phyloP scores from a whole-genome alignment of 1,140 invertebrate species.

The Brachionus manjavacas region DNA sequence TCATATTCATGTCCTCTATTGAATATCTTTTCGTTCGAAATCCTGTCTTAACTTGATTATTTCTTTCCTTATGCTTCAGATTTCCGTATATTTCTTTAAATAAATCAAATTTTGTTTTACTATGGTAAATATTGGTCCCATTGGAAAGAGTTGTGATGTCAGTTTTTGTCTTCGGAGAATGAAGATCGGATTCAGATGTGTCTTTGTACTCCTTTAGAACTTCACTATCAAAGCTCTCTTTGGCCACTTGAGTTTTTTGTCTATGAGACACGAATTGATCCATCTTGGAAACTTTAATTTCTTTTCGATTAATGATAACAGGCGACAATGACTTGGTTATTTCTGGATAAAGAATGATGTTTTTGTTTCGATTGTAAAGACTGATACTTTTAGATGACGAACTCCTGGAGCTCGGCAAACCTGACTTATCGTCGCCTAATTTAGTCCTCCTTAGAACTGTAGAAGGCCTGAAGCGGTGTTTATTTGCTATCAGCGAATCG shows the following conservation, averaged over 20 bases:
- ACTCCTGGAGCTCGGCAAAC: not conserved
- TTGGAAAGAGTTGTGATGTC: not conserved
- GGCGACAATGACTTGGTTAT: not conserved
- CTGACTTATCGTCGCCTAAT: not conserved
- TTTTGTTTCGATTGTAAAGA: conserved; percentile 25
- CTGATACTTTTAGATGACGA: not conserved
- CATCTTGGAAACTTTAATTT: not conserved
- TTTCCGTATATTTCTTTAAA: conserved; percentile 7
- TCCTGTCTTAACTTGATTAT: not conserved
- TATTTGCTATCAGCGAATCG: not conserved
- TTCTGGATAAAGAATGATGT: not conserved
- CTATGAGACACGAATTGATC: not conserved
- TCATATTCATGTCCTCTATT: not conserved
- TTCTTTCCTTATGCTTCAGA: not conserved
- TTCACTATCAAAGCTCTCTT: not conserved
- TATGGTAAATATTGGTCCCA: not conserved
- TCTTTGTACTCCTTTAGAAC: not conserved
- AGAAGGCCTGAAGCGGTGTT: not conserved
- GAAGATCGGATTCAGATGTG: not conserved
- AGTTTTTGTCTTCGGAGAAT: not conserved
- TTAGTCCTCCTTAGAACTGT: not conserved
- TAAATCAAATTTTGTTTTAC: not conserved
- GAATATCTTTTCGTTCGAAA: not conserved
- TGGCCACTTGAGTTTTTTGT: not conserved
- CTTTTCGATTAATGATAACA: not conserved